These are phyloP conservation scores for Conus betulinus DNA, from an alignment of 1,140 invertebrate genomes.

Conservation along the genomic window DNA sequence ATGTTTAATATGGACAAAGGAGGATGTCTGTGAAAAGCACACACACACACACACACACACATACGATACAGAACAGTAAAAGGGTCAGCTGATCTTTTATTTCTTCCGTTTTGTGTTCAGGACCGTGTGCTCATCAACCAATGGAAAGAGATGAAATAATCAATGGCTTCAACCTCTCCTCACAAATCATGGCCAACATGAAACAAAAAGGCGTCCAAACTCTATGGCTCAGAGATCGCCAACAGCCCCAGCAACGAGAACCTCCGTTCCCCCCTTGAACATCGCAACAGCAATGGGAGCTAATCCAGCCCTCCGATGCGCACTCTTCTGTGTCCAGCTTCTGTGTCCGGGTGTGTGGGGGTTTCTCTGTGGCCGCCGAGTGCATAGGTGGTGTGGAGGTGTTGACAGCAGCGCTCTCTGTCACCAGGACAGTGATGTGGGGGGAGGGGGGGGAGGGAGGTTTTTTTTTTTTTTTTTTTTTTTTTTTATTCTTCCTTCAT, in stretches of 20 bases:
- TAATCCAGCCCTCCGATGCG: slow-evolving; percentile 43
- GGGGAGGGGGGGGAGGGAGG: too few relatives aligned
- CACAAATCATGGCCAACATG: slow-evolving; percentile 75
- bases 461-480: not conserved
- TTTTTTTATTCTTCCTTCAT: too few relatives aligned
- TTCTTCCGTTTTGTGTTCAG: slow-evolving; percentile 55
- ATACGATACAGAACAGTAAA: too few relatives aligned
- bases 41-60: too few relatives aligned
- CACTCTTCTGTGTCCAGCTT: not conserved
- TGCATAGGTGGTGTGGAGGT: not conserved
- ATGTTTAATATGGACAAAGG: too few relatives aligned
- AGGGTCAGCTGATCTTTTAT: too few relatives aligned
- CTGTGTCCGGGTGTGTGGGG: not conserved
- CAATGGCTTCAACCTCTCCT: slow-evolving; percentile 72
- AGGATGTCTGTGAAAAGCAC: too few relatives aligned
- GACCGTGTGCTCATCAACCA: slow-evolving; percentile 75
- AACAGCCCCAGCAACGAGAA: slow-evolving; percentile 65
- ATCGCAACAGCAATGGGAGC: slow-evolving; percentile 72
- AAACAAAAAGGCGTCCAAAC: slow-evolving; percentile 76
- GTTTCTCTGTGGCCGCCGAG: too few relatives aligned
- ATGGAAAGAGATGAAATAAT: slow-evolving; percentile 77
- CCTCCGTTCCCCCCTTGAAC: slow-evolving; percentile 69
- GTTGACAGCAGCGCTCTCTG: not conserved
- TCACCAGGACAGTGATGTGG: too few relatives aligned
- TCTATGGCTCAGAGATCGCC: slow-evolving; percentile 73